Evolutionary conservation across 2,113 vertebrate species (phyloP), one percentile per base, ranked within the genome.

Genomic region (Tragelaphus buxtoni): DNA sequence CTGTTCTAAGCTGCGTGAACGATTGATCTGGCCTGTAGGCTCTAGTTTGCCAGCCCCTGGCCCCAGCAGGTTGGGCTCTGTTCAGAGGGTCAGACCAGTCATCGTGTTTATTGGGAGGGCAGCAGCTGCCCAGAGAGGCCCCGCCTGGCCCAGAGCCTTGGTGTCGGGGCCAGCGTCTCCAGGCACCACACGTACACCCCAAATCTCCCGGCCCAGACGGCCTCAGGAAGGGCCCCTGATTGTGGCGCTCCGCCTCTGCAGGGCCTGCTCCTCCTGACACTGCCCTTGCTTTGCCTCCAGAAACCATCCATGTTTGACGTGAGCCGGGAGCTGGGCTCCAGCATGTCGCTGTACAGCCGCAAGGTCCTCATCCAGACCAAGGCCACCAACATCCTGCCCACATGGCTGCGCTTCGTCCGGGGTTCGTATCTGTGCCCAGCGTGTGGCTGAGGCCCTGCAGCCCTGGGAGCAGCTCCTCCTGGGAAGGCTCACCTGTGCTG

Each of bases 301-400:
- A 99, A 99, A 91, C 99, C 99, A 0, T 99, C 99, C 98, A 99
- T 99, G 99, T 99, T 99, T 60, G 99, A 99, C 1, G 99, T 99
- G 97, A 99, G 99, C 98, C 99, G 99, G 96, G 99, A 99, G 92
- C 98, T 99, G 99, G 99, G 99, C 96, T 99, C 99, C 97, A 99
- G 99, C 0, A 98, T 99, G 81, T 98, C 99, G 0, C 99, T 99
- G 74, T 99, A 99, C 98, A 99, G 99, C 98, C 99, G 99, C 91
- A 99, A 99, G 98, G 99, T 99, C 53, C 99, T 99, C 95, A 99
- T 99, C 98, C 99, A 99, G 96, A 99, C 99, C 98, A 99, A 99
- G 97, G 99, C 99, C 42, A 81, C 99, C 0, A 99, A 99, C 56
- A 99, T 99, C 97, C 98, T 99, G 95, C 99, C 99, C 9, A 99